These are phyloP conservation scores for Acheta domesticus DNA, from an alignment of 2,888 invertebrate genomes.

Conservation along the genomic window DNA sequence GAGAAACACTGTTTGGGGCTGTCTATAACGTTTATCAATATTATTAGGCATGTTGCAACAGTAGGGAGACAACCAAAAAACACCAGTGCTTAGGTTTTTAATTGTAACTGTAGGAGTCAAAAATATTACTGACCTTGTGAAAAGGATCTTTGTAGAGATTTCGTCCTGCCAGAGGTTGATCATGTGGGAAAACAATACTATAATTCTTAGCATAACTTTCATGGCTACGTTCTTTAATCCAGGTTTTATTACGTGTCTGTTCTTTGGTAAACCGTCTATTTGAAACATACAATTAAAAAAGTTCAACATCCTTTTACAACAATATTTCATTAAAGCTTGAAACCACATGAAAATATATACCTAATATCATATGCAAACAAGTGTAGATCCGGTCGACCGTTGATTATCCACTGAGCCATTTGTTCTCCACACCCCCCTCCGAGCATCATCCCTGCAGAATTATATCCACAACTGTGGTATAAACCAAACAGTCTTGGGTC, in stretches of 20 bases:
- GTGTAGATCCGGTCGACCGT: conserved; percentile 77
- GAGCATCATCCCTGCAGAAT: conserved; percentile 89
- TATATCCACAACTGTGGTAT: conserved; percentile 84
- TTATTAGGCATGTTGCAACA: no score
- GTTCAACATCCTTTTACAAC: no score
- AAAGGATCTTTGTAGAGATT: conserved; percentile 66
- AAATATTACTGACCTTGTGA: conserved; percentile 54
- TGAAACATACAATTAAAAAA: conserved; percentile 25
- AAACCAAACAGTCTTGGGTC: conserved; percentile 58
- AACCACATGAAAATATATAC: conserved; percentile 41
- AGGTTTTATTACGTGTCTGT: conserved; percentile 66
- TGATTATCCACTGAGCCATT: conserved; percentile 78
- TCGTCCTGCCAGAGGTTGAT: conserved; percentile 77
- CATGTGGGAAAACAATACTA: conserved; percentile 74
- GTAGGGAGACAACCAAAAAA: no score
- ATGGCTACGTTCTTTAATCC: conserved; percentile 79
- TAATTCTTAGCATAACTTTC: conserved; percentile 90
- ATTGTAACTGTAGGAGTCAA: no score
- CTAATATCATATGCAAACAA: conserved; percentile 85
- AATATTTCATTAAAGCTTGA: no score
- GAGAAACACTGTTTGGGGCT: no score
- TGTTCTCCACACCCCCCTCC: conserved; percentile 84
- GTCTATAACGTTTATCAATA: no score
- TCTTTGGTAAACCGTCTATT: conserved; percentile 65
- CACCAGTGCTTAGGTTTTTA: no score